Conservation (phyloP, 2,888 invertebrate genomes). For the Gerris lacustris region DNA sequence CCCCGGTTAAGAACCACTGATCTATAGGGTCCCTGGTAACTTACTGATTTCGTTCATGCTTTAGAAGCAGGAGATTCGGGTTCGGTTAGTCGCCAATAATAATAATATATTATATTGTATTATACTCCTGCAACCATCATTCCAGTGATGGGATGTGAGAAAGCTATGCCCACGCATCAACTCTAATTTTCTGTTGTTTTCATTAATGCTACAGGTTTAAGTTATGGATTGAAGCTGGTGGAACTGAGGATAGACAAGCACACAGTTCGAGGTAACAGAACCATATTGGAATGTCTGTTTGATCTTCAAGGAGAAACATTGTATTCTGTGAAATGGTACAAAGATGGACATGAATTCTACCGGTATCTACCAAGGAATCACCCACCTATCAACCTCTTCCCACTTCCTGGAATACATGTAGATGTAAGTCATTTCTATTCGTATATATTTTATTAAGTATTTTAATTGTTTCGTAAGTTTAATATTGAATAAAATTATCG, state of each 20-base stretch:
- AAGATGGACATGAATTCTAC: slow-evolving; percentile 80
- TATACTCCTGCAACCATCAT: no score
- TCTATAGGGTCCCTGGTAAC: no score
- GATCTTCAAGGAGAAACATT: slow-evolving; percentile 68
- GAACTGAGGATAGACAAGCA: slow-evolving; percentile 71
- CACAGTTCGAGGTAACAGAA: slow-evolving; percentile 64
- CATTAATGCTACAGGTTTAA: slow-evolving; percentile 36
- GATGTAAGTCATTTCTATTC: slow-evolving; percentile 54
- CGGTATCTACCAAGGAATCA: slow-evolving; percentile 70
- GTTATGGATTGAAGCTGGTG: slow-evolving; percentile 51
- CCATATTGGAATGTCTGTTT: slow-evolving; percentile 67
- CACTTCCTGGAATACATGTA: slow-evolving; percentile 67
- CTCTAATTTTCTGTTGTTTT: slow-evolving; percentile 24
- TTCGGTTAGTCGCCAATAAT: no score
- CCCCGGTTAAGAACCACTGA: no score
- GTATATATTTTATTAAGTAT: no score
- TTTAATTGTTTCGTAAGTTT: no score
- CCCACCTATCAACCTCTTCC: slow-evolving; percentile 67
- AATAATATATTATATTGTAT: no score
- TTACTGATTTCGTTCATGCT: no score
- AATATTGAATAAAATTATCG: no score
- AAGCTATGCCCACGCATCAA: neutral
- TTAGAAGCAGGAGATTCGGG: no score
- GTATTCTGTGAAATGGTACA: slow-evolving; percentile 87
- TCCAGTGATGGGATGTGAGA: neutral